Evolutionary conservation across 2,797 vertebrate species (phyloP).

Genomic region (Pipistrellus nathusii): DNA sequence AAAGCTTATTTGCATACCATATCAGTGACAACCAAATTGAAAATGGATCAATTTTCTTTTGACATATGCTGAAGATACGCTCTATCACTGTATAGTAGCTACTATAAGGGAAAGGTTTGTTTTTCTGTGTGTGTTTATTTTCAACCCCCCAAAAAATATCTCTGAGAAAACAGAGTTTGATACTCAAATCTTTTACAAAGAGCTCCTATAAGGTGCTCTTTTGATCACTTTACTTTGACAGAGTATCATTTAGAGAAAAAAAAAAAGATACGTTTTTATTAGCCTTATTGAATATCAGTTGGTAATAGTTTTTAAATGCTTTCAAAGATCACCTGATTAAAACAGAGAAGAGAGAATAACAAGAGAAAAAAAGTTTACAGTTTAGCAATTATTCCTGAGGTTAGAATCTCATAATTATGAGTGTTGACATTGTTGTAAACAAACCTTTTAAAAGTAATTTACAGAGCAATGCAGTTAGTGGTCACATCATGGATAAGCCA

Average conservation of each 20-base stretch:
- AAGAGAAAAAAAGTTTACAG: background rate
- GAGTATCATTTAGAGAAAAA: conserved; percentile 36
- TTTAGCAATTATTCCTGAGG: conserved; percentile 22
- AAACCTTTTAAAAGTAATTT: conserved; percentile 40
- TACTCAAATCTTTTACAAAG: conserved; percentile 10
- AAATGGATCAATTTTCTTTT: conserved; percentile 43
- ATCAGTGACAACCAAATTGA: conserved; percentile 21
- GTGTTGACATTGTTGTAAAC: background rate
- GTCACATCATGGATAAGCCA: background rate
- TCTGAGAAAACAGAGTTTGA: conserved; percentile 34
- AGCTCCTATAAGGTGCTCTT: background rate
- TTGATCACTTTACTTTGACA: conserved; percentile 40
- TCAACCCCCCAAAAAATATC: background rate
- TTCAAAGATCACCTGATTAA: background rate
- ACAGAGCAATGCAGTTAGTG: conserved; percentile 25
- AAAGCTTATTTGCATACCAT: conserved; percentile 5
- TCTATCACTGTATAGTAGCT: background rate
- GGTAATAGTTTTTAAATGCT: background rate
- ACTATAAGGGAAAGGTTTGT: background rate
- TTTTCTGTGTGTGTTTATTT: background rate
- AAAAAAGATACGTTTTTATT: conserved; percentile 39
- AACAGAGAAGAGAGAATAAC: conserved; percentile 6
- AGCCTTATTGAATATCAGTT: background rate
- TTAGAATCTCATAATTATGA: background rate
- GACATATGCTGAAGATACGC: background rate